These are phyloP conservation scores for Proales similis DNA, from an alignment of 1,140 invertebrate species.

Conservation along the genomic window DNA sequence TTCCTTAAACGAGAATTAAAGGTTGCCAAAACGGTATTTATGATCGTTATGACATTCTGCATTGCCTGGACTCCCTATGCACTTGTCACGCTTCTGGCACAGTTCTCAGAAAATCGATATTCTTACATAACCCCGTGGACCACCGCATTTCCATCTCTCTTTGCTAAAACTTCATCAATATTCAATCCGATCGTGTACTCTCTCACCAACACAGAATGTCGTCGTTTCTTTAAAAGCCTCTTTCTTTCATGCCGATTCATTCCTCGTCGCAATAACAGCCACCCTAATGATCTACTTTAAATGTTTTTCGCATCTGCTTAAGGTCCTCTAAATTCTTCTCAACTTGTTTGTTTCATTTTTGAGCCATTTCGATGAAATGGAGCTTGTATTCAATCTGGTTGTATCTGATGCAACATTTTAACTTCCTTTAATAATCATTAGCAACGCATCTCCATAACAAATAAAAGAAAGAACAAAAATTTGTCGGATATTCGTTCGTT, in stretches of 20 bases:
- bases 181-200: conserved; percentile 31
- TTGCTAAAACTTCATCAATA: conserved; percentile 33
- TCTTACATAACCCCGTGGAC: conserved; percentile 20
- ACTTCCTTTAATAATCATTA: too few species aligned
- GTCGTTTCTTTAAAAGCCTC: conserved; percentile 3
- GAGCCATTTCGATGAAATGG: too few species aligned
- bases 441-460: too few species aligned
- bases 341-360: too few species aligned
- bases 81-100: neutral
- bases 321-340: too few species aligned
- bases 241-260: neutral
- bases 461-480: too few species aligned
- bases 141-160: conserved; percentile 7
- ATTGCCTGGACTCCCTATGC: conserved; percentile 17
- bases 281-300: too few species aligned
- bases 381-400: too few species aligned
- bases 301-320: too few species aligned
- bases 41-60: conserved; percentile 22
- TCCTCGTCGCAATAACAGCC: too few species aligned
- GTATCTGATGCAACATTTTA: too few species aligned
- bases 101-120: conserved; percentile 14
- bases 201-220: conserved; percentile 17
- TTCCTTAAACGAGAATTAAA: conserved; percentile 15
- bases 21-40: conserved; percentile 6
- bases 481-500: too few species aligned